phyloP scores from a whole-genome alignment of 1,140 invertebrate species.

The Philaenus spumarius region DNA sequence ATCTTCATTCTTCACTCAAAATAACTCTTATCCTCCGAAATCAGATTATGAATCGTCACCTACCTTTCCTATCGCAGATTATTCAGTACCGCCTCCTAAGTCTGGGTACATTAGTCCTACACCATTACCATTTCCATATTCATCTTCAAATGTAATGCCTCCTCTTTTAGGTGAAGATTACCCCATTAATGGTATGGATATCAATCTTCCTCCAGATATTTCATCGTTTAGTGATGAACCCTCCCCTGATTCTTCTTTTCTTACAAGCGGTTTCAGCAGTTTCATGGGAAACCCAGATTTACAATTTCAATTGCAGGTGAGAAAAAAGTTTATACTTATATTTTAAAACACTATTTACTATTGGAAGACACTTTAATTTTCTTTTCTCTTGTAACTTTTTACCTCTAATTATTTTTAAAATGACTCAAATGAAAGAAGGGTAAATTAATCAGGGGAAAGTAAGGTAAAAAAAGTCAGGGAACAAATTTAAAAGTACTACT shows the following conservation, averaged over 20 bases:
- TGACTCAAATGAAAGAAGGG: no score
- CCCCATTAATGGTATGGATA: constrained; percentile 11
- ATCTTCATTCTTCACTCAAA: background rate
- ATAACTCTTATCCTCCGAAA: background rate
- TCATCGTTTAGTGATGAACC: background rate
- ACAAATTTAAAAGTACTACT: no score
- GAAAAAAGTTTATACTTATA: no score
- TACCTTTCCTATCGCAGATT: constrained; percentile 20
- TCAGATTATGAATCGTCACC: constrained; percentile 28
- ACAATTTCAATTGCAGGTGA: constrained; percentile 39
- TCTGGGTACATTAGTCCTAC: constrained; percentile 24
- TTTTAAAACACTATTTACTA: no score
- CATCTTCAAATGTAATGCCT: background rate
- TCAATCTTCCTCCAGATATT: background rate
- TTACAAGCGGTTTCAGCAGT: constrained; percentile 34
- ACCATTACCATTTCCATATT: no score
- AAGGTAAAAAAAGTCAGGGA: no score
- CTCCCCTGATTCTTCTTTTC: constrained; percentile 36
- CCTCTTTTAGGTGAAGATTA: constrained; percentile 11
- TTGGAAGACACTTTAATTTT: no score
- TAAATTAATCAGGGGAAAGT: no score
- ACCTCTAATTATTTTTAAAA: no score
- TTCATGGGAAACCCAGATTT: constrained; percentile 39
- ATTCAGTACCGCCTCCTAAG: constrained; percentile 27
- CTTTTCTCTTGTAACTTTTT: no score